Conservation (phyloP, 2,113 vertebrate genomes). For the Acanthisitta chloris region DNA sequence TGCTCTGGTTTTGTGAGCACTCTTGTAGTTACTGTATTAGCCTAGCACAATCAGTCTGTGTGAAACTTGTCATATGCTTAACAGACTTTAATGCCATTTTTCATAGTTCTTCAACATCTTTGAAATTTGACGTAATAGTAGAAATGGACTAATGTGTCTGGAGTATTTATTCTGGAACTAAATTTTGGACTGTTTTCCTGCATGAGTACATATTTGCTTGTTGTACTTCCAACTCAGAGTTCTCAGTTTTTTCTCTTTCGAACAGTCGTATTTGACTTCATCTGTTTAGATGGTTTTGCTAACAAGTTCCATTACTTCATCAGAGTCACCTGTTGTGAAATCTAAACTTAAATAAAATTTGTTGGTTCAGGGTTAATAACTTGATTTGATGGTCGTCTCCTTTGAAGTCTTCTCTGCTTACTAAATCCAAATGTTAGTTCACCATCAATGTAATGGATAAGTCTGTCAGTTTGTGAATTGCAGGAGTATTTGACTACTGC, state of each 20-base stretch:
- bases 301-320: background rate
- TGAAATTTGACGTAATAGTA: background rate
- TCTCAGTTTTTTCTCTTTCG: background rate
- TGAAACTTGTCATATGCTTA: background rate
- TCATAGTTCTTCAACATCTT: background rate
- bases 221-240: background rate
- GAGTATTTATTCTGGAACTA: background rate
- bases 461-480: background rate
- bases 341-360: background rate
- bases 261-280: background rate
- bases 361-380: background rate
- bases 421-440: background rate
- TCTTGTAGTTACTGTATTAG: background rate
- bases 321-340: background rate
- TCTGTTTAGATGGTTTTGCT: background rate
- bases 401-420: background rate
- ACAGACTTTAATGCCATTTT: accelerated
- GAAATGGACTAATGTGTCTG: background rate
- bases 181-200: background rate
- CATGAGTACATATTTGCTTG: accelerated
- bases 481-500: background rate
- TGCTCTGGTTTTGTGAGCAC: background rate
- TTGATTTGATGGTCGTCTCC: background rate
- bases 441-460: background rate
- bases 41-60: background rate